Percentiles rank a stretch among this genome's conserved stretches.
Conservation (phyloP, 2,113 vertebrate genomes). For the Oenanthe melanoleuca region DNA sequence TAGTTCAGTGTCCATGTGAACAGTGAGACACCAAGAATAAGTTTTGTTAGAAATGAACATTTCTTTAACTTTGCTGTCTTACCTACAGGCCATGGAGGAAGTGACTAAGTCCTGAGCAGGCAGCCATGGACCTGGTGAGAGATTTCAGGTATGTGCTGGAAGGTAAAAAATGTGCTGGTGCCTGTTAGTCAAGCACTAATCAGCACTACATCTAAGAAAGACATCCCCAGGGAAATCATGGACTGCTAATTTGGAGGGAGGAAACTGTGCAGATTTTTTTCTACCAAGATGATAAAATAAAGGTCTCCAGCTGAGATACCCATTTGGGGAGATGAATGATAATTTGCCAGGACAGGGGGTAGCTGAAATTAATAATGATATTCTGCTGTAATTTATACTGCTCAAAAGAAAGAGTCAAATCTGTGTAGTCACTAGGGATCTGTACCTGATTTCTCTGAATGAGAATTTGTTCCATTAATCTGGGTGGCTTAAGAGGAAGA, state of each 20-base stretch:
- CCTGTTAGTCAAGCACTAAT: conserved; percentile 4
- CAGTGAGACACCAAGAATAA: background rate
- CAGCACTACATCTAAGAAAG: background rate
- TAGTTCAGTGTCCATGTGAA: background rate
- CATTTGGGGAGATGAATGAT: background rate
- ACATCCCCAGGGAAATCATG: background rate
- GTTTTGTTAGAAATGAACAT: background rate
- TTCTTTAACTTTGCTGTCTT: background rate
- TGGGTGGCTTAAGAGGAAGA: background rate
- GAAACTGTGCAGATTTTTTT: background rate
- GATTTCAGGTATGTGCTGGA: conserved; percentile 16
- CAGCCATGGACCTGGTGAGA: background rate
- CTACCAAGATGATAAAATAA: background rate
- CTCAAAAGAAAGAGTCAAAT: background rate
- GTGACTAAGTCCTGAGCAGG: conserved; percentile 16
- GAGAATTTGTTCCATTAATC: conserved; percentile 12
- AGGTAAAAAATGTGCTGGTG: background rate
- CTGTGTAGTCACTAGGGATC: background rate
- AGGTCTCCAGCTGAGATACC: conserved; percentile 6
- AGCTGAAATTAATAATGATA: conserved; percentile 25
- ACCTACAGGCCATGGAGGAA: conserved; percentile 12
- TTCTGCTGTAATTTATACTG: conserved; percentile 7
- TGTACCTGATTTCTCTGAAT: conserved; percentile 13
- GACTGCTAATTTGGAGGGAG: conserved; percentile 3
- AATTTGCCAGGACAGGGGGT: background rate